Evolutionary conservation across 2,888 invertebrate genomes (phyloP).

Genomic region (Ochlodes sylvanus): DNA sequence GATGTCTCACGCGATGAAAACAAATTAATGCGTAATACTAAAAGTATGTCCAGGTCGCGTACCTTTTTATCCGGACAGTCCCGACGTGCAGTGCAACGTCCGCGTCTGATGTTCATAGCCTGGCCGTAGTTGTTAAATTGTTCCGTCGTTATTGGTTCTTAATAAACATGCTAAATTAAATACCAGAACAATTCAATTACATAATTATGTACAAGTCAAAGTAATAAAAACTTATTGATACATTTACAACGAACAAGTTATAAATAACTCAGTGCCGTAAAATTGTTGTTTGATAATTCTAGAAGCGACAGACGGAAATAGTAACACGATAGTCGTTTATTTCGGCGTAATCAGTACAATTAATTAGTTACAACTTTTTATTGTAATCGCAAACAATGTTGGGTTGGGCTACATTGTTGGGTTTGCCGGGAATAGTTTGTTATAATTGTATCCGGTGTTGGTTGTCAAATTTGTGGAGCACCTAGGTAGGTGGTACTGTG

Average conservation of each 20-base stretch:
- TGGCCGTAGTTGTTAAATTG: too few species aligned
- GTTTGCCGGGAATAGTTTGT: neutral
- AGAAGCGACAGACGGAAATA: too few species aligned
- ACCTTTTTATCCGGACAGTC: neutral
- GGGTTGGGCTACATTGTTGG: too few species aligned
- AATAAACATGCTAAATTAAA: too few species aligned
- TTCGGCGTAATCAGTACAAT: neutral
- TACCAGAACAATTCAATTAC: too few species aligned
- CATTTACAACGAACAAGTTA: too few species aligned
- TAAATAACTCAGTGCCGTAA: neutral
- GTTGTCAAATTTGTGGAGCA: neutral
- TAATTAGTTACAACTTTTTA: too few species aligned
- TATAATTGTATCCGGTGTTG: neutral
- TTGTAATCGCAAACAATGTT: too few species aligned
- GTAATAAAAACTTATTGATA: too few species aligned
- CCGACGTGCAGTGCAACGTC: neutral
- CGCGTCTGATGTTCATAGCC: too few species aligned
- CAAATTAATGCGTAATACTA: constrained; percentile 9
- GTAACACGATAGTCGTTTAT: neutral
- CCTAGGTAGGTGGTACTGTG: neutral
- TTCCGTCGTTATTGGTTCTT: neutral
- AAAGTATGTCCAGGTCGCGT: neutral
- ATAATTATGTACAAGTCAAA: too few species aligned
- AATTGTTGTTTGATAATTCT: neutral
- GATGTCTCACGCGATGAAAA: constrained; percentile 22